Percentiles rank a stretch among this genome's conserved stretches.
These are phyloP conservation scores for Drosophila bifasciata DNA, from an alignment of 1,140 invertebrate species.

Conservation along the genomic window DNA sequence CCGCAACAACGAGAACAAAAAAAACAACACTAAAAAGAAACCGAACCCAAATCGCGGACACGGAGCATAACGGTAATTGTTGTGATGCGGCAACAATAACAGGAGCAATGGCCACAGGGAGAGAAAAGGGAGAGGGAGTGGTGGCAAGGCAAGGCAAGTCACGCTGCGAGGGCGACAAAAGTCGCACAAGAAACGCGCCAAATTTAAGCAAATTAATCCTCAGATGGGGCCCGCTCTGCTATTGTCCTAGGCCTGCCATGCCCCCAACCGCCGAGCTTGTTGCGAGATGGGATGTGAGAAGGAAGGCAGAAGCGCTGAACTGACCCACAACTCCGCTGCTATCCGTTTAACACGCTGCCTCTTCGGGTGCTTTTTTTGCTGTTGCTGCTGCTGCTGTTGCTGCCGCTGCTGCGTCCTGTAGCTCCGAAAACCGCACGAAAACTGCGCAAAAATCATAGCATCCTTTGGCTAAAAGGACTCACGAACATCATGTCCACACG, in stretches of 20 bases:
- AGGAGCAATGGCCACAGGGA: background rate
- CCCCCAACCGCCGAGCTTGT: too few species aligned
- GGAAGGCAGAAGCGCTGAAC: constrained; percentile 6
- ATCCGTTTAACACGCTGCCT: constrained; percentile 22
- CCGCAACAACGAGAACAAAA: background rate
- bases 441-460: constrained; percentile 75
- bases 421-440: constrained; percentile 78
- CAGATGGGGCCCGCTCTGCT: too few species aligned
- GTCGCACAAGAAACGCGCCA: constrained; percentile 25
- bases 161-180: background rate
- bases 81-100: constrained; percentile 7
- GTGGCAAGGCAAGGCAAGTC: background rate
- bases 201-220: background rate
- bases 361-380: constrained; percentile 13
- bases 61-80: too few species aligned
- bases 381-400: constrained; percentile 24
- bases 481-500: constrained; percentile 15
- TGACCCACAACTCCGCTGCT: constrained; percentile 32
- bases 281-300: background rate
- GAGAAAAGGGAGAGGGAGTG: too few species aligned
- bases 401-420: constrained; percentile 70
- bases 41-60: too few species aligned
- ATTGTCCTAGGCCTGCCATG: too few species aligned
- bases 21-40: too few species aligned
- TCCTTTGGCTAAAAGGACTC: constrained; percentile 74